phyloP scores from a whole-genome alignment of 2,113 vertebrate species.

The Castor canadensis region DNA sequence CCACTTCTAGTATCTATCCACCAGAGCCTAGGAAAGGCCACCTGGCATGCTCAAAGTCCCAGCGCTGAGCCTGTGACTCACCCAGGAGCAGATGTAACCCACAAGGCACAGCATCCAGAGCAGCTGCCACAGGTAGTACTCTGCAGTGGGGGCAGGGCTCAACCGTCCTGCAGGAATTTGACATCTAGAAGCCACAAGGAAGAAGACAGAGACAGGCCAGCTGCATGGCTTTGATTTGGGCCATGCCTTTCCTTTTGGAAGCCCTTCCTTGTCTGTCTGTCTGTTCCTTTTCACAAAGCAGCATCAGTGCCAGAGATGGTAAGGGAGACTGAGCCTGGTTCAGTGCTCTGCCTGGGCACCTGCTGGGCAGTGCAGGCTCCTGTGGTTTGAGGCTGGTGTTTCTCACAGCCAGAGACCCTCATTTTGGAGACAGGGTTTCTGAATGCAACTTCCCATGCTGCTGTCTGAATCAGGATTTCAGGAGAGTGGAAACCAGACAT shows the following conservation, averaged over 20 bases:
- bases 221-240: too few species aligned
- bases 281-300: too few species aligned
- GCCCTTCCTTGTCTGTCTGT: background rate
- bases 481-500: background rate
- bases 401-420: background rate
- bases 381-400: too few species aligned
- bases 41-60: background rate
- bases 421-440: background rate
- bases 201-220: background rate
- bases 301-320: rapidly evolving
- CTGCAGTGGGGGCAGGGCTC: background rate
- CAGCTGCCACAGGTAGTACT: background rate
- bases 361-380: background rate
- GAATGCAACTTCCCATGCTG: background rate
- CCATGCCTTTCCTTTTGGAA: rapidly evolving
- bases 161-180: background rate
- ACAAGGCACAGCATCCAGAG: background rate
- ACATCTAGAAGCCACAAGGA: background rate
- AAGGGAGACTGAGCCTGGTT: background rate
- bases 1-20: background rate
- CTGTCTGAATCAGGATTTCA: background rate
- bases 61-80: background rate
- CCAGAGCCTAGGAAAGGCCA: background rate
- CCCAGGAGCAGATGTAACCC: background rate
- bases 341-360: background rate